Evolutionary conservation across 2,113 vertebrate species (phyloP).

Genomic region (Chitala chitala): DNA sequence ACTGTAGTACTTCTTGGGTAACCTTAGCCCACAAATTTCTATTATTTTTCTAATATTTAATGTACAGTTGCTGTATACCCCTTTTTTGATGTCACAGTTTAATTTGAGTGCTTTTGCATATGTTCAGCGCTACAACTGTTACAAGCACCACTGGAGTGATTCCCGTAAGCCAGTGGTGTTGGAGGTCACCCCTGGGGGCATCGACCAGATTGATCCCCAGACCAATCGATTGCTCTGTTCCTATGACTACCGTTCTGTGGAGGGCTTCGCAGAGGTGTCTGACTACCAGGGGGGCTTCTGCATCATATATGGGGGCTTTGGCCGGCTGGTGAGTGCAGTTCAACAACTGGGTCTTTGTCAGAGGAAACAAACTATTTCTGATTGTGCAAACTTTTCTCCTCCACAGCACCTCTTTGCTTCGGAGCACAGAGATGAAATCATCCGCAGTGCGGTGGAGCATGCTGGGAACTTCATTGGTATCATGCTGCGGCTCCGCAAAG

Average conservation of each 20-base stretch:
- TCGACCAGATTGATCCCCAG: constrained; percentile 91
- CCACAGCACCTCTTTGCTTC: constrained; percentile 92
- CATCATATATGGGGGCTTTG: constrained; percentile 91
- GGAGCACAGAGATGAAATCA: constrained; percentile 91
- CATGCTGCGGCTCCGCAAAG: constrained; percentile 81
- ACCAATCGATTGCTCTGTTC: constrained; percentile 91
- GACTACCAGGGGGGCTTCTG: constrained; percentile 96
- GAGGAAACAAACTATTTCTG: background rate
- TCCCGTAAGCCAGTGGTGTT: constrained; percentile 75
- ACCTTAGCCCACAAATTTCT: too few species aligned
- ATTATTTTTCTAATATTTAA: too few species aligned
- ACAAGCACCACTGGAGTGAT: constrained; percentile 98
- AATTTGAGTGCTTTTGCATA: too few species aligned
- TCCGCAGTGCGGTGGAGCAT: constrained; percentile 92
- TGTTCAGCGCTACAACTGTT: constrained; percentile 93
- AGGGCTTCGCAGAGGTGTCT: constrained; percentile 88
- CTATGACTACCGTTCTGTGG: constrained; percentile 96
- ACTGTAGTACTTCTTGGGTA: too few species aligned
- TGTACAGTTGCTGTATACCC: too few species aligned
- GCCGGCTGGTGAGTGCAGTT: constrained; percentile 77
- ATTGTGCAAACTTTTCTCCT: too few species aligned
- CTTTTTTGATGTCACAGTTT: too few species aligned
- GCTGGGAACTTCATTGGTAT: constrained; percentile 95
- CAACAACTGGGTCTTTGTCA: background rate
- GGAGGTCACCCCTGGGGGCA: constrained; percentile 93